Evolutionary conservation across 2,888 invertebrate species (phyloP), one percentile per base, ranked within the genome.

Genomic region (Bugulina stolonifera): DNA sequence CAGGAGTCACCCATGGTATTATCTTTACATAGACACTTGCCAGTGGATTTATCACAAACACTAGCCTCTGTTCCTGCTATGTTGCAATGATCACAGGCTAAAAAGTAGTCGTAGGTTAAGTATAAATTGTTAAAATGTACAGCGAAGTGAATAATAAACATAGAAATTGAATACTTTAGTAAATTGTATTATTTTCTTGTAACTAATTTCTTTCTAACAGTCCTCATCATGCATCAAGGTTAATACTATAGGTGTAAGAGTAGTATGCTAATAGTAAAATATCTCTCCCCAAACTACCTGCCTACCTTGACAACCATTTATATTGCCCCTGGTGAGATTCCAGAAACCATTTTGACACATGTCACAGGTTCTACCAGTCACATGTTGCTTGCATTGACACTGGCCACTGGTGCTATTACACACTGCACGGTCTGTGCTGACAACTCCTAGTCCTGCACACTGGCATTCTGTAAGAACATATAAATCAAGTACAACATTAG

Each of bases 21-120:
- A 1, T 69, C 43, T 72, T 77, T 78, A 72, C 79, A 79, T 18
- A 74, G 32, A 73, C 79, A 79, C 5, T 69, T 23, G 5, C 78
- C 78, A n/a, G 74, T 76, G 18, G 35, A 32, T 57, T 77, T 78
- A 75, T 78, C 74, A 73, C 79, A 79, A 35, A 74, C 69, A 69
- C 75, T 76, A n/a, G 73, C 64, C 27, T 25, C 64, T 18, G 32
- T 64, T 34, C 64, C 64, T 10, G 32, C 64, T 25, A 14, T 32
- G 32, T 64, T 32, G n/a, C 64, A 64, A 14, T 32, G 32, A 32
- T 64, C 64, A 64, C 64, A 64, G 5, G 27, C 64, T 64, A 64
- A 22, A 64, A 10, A 25, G 27, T 64, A n/a, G 25, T 27, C n/a
- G n/a, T n/a, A n/a, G n/a, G n/a, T n/a, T n/a, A n/a, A n/a, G n/a